A percentile compares a stretch with the other conserved stretches of the same genome.
Evolutionary conservation across 1,140 invertebrate genomes (phyloP).

Genomic region (Tetragonula clypearis): DNA sequence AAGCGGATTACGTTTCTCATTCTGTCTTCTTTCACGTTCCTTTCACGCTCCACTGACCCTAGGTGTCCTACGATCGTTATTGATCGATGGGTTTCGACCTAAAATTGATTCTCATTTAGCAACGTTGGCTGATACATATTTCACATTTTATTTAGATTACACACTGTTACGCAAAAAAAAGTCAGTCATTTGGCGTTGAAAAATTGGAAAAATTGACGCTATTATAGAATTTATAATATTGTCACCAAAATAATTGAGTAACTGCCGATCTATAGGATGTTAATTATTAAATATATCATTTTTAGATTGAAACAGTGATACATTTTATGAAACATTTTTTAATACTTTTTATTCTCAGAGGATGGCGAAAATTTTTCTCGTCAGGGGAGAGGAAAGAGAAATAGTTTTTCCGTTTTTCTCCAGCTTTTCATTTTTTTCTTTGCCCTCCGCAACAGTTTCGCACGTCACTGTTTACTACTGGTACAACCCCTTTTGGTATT

Average conservation of each 20-base stretch:
- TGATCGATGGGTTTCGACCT: conserved; percentile 46
- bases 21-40: conserved; percentile 56
- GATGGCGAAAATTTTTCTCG: not conserved
- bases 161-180: too few relatives aligned
- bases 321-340: not conserved
- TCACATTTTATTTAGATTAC: too few relatives aligned
- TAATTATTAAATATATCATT: too few relatives aligned
- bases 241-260: too few relatives aligned
- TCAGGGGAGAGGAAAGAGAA: not conserved
- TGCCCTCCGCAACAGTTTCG: conserved; percentile 41
- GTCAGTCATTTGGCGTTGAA: too few relatives aligned
- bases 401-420: conserved; percentile 25
- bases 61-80: not conserved
- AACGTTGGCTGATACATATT: not conserved
- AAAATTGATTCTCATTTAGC: not conserved
- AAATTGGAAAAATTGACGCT: too few relatives aligned
- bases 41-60: conserved; percentile 17
- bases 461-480: conserved; percentile 65
- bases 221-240: not conserved
- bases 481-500: conserved; percentile 30
- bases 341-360: not conserved
- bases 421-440: conserved; percentile 27
- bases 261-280: too few relatives aligned
- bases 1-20: conserved; percentile 78
- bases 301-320: not conserved